phyloP scores from a whole-genome alignment of 2,888 invertebrate genomes.

The Hydrotaea diabolus region DNA sequence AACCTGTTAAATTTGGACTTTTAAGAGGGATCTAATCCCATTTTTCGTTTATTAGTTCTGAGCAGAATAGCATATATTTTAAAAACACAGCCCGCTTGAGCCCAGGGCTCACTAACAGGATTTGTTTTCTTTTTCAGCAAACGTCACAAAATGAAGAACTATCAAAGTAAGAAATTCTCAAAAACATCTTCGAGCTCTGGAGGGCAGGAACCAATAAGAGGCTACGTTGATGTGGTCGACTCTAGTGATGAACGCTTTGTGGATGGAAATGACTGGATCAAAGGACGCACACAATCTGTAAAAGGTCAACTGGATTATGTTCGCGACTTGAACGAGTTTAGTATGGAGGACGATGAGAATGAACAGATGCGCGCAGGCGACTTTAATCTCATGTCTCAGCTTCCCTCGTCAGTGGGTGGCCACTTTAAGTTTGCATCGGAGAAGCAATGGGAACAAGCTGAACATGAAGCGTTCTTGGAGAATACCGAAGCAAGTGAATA shows the following conservation, averaged over 20 bases:
- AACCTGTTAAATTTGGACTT: no score
- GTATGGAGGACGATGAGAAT: slow-evolving; percentile 71
- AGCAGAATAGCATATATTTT: no score
- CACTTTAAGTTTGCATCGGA: slow-evolving; percentile 81
- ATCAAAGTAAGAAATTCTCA: slow-evolving; percentile 68
- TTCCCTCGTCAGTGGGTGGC: slow-evolving; percentile 77
- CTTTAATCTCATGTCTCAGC: slow-evolving; percentile 79
- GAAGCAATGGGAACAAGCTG: slow-evolving; percentile 79
- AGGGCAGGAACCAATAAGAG: slow-evolving; percentile 72
- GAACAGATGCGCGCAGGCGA: slow-evolving; percentile 78
- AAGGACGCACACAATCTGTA: slow-evolving; percentile 64
- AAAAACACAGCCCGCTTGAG: no score
- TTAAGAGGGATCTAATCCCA: no score
- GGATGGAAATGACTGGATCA: slow-evolving; percentile 69
- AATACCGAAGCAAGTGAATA: slow-evolving; percentile 77
- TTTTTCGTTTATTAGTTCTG: no score
- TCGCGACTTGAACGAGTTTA: slow-evolving; percentile 68
- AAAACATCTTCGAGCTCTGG: slow-evolving; percentile 75
- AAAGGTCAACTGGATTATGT: slow-evolving; percentile 55
- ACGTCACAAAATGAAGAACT: slow-evolving; percentile 75
- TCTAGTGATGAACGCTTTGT: slow-evolving; percentile 78
- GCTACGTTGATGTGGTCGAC: slow-evolving; percentile 79
- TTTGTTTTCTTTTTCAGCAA: no score
- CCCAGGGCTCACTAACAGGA: no score
- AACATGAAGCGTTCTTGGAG: slow-evolving; percentile 75